Base-by-base conservation (phyloP, 2,888 invertebrate genomes). In the Eilema depressum region DNA sequence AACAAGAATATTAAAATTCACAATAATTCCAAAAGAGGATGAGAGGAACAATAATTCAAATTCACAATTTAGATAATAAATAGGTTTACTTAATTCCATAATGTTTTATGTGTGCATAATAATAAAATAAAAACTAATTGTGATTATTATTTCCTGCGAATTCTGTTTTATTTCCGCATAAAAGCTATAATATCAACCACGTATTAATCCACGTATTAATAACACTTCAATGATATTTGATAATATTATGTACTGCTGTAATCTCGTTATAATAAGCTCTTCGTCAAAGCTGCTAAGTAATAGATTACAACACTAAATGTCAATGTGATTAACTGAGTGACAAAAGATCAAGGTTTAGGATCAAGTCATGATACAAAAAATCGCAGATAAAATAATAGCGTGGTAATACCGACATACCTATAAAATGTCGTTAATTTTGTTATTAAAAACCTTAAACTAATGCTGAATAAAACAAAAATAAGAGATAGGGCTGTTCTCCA, bases 301-400 rank as follows among this genome's bases (percentile, higher is more conserved):
- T 37, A 17, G 33, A 66, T 57, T 30, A 65, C 56, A n/a, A 10
- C 25, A 26, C 41, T n/a, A 14, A 69, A 30, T 25, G 23, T 66
- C n/a, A 53, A 25, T 12, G 59, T 41, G 66, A 60, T 33, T 26
- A 47, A 60, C 23, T 66, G 23, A 25, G 23, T 25, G 33, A 33
- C 33, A 33, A 57, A 66, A 66, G 33, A 66, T 57, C 66, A 66
- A 66, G 66, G 66, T 25, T 63, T 26, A 20, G 41, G 37, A 33
- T 57, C 57, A 25, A 25, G 33, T 66, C 4, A 5, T 25, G 37
- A 66, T 28, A 14, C 17, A 17, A 59, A 59, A 26, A 26, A 59
- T 59, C 0, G 26, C 12, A 59, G n/a, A 20, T 47, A 26, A 2
- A 26, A 26, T 56, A 23, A 3, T 37, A 37, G 14, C 11, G 1